Percentiles rank a stretch among this genome's conserved stretches.
These are phyloP conservation scores for Telmatherina bonti DNA, from an alignment of 2,797 vertebrate species.

Conservation along the genomic window DNA sequence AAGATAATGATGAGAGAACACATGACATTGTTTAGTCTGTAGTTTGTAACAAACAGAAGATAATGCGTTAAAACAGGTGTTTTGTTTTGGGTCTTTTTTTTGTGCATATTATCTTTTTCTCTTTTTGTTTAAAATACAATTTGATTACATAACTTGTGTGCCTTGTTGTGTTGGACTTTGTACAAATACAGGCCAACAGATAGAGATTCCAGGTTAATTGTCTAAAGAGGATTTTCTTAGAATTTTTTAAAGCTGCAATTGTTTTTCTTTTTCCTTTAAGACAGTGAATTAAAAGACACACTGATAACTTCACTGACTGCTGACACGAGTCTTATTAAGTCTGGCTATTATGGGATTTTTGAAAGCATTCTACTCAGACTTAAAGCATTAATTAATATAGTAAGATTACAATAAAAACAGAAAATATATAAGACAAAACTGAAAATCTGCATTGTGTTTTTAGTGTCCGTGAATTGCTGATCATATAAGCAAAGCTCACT, in stretches of 20 bases:
- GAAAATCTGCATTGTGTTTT: neutral
- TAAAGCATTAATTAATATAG: neutral
- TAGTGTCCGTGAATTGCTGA: neutral
- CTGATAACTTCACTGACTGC: constrained; percentile 47
- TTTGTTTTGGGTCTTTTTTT: neutral
- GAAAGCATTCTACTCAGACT: neutral
- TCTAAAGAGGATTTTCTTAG: constrained; percentile 50
- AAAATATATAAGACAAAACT: neutral
- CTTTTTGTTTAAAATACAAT: constrained; percentile 3
- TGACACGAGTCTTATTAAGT: constrained; percentile 26
- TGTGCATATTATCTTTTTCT: constrained; percentile 14
- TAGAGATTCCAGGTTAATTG: constrained; percentile 45
- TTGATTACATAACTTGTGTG: constrained; percentile 33
- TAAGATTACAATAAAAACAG: neutral
- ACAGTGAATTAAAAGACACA: constrained; percentile 80
- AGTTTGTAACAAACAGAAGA: constrained; percentile 27
- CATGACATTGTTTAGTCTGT: constrained; percentile 14
- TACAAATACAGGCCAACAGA: constrained; percentile 43
- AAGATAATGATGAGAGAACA: constrained; percentile 9
- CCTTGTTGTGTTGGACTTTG: constrained; percentile 67
- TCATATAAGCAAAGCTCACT: neutral
- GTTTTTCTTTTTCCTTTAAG: constrained; percentile 55
- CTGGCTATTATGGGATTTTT: neutral
- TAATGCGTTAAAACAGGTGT: neutral
- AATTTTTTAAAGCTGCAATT: constrained; percentile 49